A percentile compares a stretch with the other conserved stretches of the same genome.
These are phyloP conservation scores for Spodoptera litura DNA, from an alignment of 1,140 invertebrate species.

Conservation along the genomic window DNA sequence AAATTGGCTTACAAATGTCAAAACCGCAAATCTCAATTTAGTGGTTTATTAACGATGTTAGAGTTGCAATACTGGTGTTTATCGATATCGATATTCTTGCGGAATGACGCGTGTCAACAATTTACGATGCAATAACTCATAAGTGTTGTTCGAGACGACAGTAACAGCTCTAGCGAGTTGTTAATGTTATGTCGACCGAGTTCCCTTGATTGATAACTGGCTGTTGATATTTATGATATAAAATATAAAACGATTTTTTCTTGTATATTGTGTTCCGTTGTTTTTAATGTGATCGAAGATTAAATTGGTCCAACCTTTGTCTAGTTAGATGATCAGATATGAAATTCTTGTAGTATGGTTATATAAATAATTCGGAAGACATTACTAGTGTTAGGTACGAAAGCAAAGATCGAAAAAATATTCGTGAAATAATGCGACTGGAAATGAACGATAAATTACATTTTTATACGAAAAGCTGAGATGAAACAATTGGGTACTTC, in stretches of 20 bases:
- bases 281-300: not conserved
- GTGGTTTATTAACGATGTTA: not conserved
- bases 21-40: conserved; percentile 1
- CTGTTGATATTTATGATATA: conserved; percentile 19
- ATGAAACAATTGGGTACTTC: too few species aligned
- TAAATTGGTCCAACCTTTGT: too few species aligned
- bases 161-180: conserved; percentile 67
- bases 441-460: too few species aligned
- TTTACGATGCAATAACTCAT: conserved; percentile 75
- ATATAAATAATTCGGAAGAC: too few species aligned
- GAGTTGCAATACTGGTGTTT: not conserved
- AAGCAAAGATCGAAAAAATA: too few species aligned
- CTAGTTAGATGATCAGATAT: too few species aligned
- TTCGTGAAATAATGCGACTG: too few species aligned
- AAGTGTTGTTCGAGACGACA: conserved; percentile 67
- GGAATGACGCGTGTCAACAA: conserved; percentile 61
- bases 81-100: conserved; percentile 65
- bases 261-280: conserved; percentile 35
- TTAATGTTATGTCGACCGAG: conserved; percentile 71
- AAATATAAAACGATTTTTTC: not conserved
- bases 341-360: too few species aligned
- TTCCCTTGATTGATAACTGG: conserved; percentile 49
- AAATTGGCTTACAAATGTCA: conserved; percentile 10
- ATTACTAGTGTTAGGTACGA: too few species aligned
- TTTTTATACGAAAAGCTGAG: too few species aligned